phyloP scores from a whole-genome alignment of 2,888 invertebrate genomes.

The Ametastegia equiseti region DNA sequence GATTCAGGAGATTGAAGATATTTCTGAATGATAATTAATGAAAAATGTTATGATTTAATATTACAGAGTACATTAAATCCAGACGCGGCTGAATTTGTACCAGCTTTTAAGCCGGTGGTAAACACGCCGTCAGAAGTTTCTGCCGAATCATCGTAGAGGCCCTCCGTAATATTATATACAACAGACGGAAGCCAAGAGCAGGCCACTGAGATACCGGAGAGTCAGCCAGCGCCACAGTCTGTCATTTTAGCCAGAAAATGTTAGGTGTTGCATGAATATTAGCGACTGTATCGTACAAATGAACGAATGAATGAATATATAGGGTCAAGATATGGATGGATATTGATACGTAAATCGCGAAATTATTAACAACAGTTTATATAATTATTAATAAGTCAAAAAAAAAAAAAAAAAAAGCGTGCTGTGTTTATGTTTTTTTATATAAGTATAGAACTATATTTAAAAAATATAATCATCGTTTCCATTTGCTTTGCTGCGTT shows the following conservation, averaged over 20 bases:
- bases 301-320: constrained; percentile 57
- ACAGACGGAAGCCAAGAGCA: constrained; percentile 54
- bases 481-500: background rate
- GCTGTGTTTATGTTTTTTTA: constrained; percentile 56
- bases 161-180: constrained; percentile 58
- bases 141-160: constrained; percentile 72
- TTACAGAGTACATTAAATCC: constrained; percentile 89
- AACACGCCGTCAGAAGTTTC: constrained; percentile 68
- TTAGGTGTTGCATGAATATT: constrained; percentile 44
- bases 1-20: no score
- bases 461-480: background rate
- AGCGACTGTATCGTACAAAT: constrained; percentile 57
- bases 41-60: constrained; percentile 50
- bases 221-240: constrained; percentile 57
- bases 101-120: constrained; percentile 74
- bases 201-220: constrained; percentile 63
- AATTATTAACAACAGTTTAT: constrained; percentile 59
- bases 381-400: constrained; percentile 57
- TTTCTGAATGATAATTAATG: background rate
- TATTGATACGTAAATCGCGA: constrained; percentile 56
- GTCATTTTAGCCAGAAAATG: constrained; percentile 50
- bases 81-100: constrained; percentile 91
- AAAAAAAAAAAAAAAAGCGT: no score
- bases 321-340: constrained; percentile 55
- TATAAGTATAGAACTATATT: background rate